Percentiles rank a stretch among this genome's conserved stretches.
phyloP scores from a whole-genome alignment of 2,113 vertebrate genomes.

The Oxygymnocypris stewartii region DNA sequence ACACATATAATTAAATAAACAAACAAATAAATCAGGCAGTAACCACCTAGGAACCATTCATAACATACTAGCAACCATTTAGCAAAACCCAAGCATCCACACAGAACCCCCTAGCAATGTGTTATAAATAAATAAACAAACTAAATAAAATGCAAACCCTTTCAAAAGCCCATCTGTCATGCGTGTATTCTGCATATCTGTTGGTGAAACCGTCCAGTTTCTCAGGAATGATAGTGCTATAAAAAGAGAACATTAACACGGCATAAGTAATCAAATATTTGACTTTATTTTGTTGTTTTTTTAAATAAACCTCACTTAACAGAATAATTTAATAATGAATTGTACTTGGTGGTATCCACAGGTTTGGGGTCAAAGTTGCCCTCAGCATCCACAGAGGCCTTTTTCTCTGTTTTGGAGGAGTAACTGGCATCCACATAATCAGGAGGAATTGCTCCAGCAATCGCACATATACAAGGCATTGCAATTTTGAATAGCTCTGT shows the following conservation, averaged over 20 bases:
- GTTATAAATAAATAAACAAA: not conserved
- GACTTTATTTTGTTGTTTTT: not conserved
- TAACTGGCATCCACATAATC: slow-evolving; percentile 95
- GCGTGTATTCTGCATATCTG: slow-evolving; percentile 90
- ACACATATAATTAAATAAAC: not conserved
- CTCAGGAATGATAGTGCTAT: slow-evolving; percentile 91
- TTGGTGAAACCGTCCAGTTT: slow-evolving; percentile 90
- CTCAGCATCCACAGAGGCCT: slow-evolving; percentile 90
- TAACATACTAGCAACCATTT: not conserved
- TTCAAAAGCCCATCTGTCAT: slow-evolving; percentile 94
- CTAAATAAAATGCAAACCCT: slow-evolving; percentile 72
- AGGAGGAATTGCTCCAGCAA: slow-evolving; percentile 89
- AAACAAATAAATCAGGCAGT: not conserved
- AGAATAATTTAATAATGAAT: not conserved
- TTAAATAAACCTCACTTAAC: not conserved
- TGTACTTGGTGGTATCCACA: slow-evolving; percentile 89
- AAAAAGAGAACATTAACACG: not conserved
- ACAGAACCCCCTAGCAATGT: not conserved
- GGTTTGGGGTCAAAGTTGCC: slow-evolving; percentile 95
- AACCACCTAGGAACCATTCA: not conserved
- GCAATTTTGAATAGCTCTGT: slow-evolving; percentile 88
- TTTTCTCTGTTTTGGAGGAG: slow-evolving; percentile 92
- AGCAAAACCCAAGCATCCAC: not conserved
- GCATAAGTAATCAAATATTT: not conserved
- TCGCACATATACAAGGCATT: slow-evolving; percentile 92